A percentile compares a stretch with the other conserved stretches of the same genome.
Conservation (phyloP, 2,797 vertebrate genomes). For the Sitta carolinensis region DNA sequence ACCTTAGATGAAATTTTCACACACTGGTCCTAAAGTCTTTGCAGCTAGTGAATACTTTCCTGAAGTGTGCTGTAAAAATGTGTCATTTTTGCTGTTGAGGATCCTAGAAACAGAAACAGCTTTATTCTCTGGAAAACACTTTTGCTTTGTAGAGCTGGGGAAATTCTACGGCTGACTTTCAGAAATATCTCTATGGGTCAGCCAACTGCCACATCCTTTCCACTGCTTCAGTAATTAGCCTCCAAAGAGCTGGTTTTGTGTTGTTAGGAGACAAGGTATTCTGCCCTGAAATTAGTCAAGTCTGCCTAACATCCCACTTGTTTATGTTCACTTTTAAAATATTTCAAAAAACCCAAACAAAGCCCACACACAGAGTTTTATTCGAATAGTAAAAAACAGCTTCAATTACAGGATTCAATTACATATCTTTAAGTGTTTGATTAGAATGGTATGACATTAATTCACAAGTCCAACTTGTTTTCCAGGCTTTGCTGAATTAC, state of each 20-base stretch:
- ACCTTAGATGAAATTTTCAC: background rate
- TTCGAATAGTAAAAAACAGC: background rate
- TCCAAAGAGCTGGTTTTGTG: constrained; percentile 27
- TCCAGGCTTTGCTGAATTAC: background rate
- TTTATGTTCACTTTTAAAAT: background rate
- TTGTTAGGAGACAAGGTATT: background rate
- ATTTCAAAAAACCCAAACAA: background rate
- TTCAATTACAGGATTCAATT: background rate
- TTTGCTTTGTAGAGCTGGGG: background rate
- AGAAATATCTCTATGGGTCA: background rate
- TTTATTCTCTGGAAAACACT: background rate
- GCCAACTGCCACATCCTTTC: background rate
- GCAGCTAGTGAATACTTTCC: background rate
- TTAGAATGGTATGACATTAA: background rate
- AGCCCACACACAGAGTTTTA: background rate
- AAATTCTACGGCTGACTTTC: background rate
- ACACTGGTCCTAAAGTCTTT: background rate
- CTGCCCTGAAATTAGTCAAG: constrained; percentile 15
- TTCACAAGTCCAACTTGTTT: background rate
- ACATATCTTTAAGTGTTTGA: background rate
- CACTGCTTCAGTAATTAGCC: constrained; percentile 18
- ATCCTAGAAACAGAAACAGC: background rate
- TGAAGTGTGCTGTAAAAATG: background rate
- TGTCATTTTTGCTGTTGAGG: background rate
- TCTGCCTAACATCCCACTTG: background rate